Percentiles rank a stretch among this genome's conserved stretches.
Conservation (phyloP, 2,888 invertebrate species). For the Xanthorhoe spadicearia region DNA sequence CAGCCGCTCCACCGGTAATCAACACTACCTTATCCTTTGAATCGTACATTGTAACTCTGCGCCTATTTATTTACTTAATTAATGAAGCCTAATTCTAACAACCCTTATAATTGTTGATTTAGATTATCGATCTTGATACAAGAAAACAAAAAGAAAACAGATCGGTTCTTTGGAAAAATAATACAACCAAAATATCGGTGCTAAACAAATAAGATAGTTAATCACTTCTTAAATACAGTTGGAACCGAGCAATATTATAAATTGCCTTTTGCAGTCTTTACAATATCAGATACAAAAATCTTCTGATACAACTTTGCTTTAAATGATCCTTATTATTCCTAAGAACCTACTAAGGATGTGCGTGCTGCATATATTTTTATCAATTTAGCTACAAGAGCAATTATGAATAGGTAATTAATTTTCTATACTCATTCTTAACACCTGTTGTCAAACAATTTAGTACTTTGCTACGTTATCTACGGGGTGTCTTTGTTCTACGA, state of each 20-base stretch:
- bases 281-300: background rate
- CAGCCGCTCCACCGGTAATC: constrained; percentile 71
- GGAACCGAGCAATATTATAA: background rate
- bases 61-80: background rate
- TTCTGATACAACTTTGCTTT: background rate
- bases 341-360: background rate
- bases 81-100: too few species aligned
- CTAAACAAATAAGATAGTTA: background rate
- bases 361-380: background rate
- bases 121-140: too few species aligned
- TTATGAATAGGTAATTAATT: background rate
- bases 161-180: background rate
- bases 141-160: too few species aligned
- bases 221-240: background rate
- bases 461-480: too few species aligned
- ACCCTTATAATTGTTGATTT: too few species aligned
- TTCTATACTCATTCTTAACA: background rate
- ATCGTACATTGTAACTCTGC: constrained; percentile 50
- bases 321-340: background rate
- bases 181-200: too few species aligned
- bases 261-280: background rate
- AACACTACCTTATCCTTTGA: constrained; percentile 64
- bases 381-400: background rate
- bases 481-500: too few species aligned
- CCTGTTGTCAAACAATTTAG: too few species aligned